Base-by-base conservation (phyloP, 2,113 vertebrate species). In the Bubo blakistoni region DNA sequence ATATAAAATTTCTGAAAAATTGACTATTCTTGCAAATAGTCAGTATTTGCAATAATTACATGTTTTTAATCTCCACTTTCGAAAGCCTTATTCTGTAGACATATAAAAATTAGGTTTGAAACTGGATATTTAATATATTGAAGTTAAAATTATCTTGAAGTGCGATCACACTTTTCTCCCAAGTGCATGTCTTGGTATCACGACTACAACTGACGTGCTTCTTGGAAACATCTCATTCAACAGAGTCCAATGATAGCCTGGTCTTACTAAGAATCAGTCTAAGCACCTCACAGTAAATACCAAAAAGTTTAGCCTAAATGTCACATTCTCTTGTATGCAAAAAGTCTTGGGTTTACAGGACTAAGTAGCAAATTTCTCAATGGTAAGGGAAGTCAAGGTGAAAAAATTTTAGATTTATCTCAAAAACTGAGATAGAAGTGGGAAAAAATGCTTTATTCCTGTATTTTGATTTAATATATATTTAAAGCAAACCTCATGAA, bases 151-250 rank as follows among this genome's bases (percentile, higher is more conserved):
- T 86, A 11, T 65, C 55, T 15, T 70, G 25, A 88, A 88, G 78
- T 11, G 16, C 40, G 65, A 82, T 26, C 17, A 66, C 13, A 77
- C 16, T 77, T 65, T 63, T 59, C 15, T 52, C 25, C 19, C 40
- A 83, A 14, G 16, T 36, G 13, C 2, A 3, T 44, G 22, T 76
- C 38, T 46, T 78, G 22, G 32, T 51, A 67, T 57, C 32, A 55
- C 9, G 51, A 11, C 52, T 36, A 24, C 1, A 3, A 47, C 29
- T 65, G 24, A 47, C 0, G 1, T 16, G 9, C 27, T 49, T 58
- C 61, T 51, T 52, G 62, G 19, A 47, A 47, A 47, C 46, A 47
- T 21, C 46, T 47, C 46, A 47, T 47, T 47, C 46, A 21, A 47
- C 18, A 20, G 46, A 21, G 46, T 21, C 46, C 46, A 47, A 20